A percentile compares a stretch with the other conserved stretches of the same genome.
These are phyloP conservation scores for Oxycera nigricornis DNA, from an alignment of 2,888 invertebrate genomes.

Conservation along the genomic window DNA sequence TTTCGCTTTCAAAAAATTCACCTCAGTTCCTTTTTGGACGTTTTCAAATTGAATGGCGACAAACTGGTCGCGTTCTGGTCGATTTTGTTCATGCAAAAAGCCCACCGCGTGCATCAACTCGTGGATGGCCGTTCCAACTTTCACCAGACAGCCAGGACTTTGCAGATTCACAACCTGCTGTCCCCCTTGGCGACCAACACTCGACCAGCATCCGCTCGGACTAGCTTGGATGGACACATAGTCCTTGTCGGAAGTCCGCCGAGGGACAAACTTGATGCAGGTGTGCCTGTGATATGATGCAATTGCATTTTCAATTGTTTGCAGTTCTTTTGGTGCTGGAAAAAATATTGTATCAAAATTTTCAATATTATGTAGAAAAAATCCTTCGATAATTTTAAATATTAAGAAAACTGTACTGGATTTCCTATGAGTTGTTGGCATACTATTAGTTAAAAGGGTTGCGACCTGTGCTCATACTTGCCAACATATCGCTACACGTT, in stretches of 20 bases:
- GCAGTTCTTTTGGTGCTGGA: constrained; percentile 60
- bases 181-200: constrained; percentile 70
- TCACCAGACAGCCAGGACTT: constrained; percentile 66
- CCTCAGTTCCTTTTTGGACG: constrained; percentile 65
- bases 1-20: constrained; percentile 72
- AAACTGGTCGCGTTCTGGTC: constrained; percentile 72
- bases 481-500: no score
- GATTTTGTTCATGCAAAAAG: constrained; percentile 79
- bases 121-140: constrained; percentile 75
- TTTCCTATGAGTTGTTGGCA: no score
- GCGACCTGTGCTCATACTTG: no score
- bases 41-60: constrained; percentile 56
- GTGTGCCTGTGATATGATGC: constrained; percentile 74
- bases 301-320: constrained; percentile 70
- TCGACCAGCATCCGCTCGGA: constrained; percentile 77
- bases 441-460: no score
- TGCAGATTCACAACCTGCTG: constrained; percentile 48
- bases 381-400: no score
- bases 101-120: constrained; percentile 78
- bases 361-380: neutral
- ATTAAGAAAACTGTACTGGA: no score
- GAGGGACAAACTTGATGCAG: constrained; percentile 71
- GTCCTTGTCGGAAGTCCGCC: constrained; percentile 64
- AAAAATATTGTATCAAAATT: neutral
- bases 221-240: constrained; percentile 70